These are phyloP conservation scores for Pseudomyrmex pallidus DNA, from an alignment of 1,140 invertebrate genomes.

Conservation along the genomic window DNA sequence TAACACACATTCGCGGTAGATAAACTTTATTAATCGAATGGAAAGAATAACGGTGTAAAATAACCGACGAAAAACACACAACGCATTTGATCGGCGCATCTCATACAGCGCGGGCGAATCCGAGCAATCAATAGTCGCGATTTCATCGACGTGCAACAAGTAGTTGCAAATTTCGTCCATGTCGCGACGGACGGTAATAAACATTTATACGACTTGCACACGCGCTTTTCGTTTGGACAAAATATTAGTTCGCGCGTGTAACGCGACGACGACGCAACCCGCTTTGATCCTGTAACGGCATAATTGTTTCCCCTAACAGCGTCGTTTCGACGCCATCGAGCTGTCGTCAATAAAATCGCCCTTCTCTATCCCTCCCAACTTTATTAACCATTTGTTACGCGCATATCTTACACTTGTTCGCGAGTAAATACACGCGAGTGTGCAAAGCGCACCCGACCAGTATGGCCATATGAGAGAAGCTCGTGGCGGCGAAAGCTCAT, in stretches of 20 bases:
- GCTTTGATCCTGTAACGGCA: constrained; percentile 31
- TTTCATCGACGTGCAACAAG: constrained; percentile 65
- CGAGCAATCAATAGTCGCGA: constrained; percentile 49
- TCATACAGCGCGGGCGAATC: no score
- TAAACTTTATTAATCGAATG: constrained; percentile 8
- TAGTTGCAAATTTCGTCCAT: constrained; percentile 66
- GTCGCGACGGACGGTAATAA: constrained; percentile 41
- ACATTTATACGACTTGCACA: constrained; percentile 23
- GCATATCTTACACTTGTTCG: neutral
- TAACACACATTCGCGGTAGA: neutral
- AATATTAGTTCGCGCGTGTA: constrained; percentile 44
- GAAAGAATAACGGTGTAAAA: neutral
- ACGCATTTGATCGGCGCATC: neutral
- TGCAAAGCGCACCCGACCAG: no score
- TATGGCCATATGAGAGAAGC: no score
- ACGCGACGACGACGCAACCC: neutral
- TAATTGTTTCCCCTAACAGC: constrained; percentile 23
- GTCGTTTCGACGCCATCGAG: constrained; percentile 7
- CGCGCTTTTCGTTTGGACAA: constrained; percentile 17
- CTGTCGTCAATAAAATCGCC: neutral
- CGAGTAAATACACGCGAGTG: neutral
- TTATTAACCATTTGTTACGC: neutral
- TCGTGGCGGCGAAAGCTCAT: no score
- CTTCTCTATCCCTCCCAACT: neutral
- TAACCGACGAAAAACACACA: constrained; percentile 39